Evolutionary conservation across 2,797 vertebrate genomes (phyloP).

Genomic region (Selene dorsalis): DNA sequence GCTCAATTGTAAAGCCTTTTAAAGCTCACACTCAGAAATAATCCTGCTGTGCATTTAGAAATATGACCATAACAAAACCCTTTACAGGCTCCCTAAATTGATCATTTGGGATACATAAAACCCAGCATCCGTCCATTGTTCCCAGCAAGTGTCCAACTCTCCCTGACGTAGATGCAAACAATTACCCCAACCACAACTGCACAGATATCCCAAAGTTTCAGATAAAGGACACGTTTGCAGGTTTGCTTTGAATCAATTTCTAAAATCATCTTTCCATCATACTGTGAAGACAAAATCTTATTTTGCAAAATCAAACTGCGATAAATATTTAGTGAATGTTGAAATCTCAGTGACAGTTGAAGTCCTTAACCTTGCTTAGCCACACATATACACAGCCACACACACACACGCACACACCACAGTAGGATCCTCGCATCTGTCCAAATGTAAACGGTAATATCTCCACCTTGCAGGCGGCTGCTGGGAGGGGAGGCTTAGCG

Average conservation of each 20-base stretch:
- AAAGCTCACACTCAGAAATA: conserved; percentile 56
- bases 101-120: conserved; percentile 66
- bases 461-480: conserved; percentile 84
- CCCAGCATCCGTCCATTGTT: conserved; percentile 57
- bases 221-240: conserved; percentile 29
- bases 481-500: conserved; percentile 77
- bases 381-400: conserved; percentile 28
- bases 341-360: conserved; percentile 62
- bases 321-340: conserved; percentile 34
- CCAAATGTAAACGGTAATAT: conserved; percentile 84
- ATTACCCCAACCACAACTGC: conserved; percentile 35
- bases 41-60: conserved; percentile 68
- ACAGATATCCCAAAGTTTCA: conserved; percentile 25
- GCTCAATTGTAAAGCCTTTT: conserved; percentile 50
- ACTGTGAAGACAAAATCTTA: conserved; percentile 17
- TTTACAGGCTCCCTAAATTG: conserved; percentile 59
- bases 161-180: conserved; percentile 36
- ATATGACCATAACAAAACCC: conserved; percentile 60
- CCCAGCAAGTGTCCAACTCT: conserved; percentile 44
- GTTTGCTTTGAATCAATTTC: conserved; percentile 1
- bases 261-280: conserved; percentile 15
- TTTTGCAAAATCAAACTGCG: conserved; percentile 44
- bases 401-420: conserved; percentile 56
- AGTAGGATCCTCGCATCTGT: conserved; percentile 80
- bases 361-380: conserved; percentile 45